Evolutionary conservation across 2,888 invertebrate genomes (phyloP), one percentile per base, ranked within the genome.

Genomic region (Eledone cirrhosa): DNA sequence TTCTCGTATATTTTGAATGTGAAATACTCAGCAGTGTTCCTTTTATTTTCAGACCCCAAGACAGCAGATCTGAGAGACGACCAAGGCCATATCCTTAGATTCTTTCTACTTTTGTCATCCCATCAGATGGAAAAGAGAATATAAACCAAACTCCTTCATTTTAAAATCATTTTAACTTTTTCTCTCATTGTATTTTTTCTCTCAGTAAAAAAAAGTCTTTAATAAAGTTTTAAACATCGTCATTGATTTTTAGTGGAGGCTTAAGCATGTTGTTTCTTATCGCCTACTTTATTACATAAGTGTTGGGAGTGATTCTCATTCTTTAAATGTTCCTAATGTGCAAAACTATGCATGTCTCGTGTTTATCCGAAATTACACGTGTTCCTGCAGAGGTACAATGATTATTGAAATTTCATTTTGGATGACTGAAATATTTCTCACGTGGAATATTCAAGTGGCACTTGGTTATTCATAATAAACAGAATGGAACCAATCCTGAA

Each of bases 1-100:
- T 41, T 41, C 8, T 7, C 33, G 4, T 41, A 41, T 41, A 11
- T 41, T 5, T 41, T 1, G 41, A 41, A 41, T 41, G 11, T 41
- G 41, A 41, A 41, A 1, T 8, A 41, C 41, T 8, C 8, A 8
- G 8, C 11, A 41, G 3, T 59, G 13, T 53, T n/a, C 7, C 5
- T 78, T 24, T 72, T 72, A 31, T 24, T 79, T 76, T 14, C 27
- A 41, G 53, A 41, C 59, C 47, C 47, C 79, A 82, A 78, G 82
- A 83, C 69, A 85, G 85, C 78, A 77, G 87, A 76, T 85, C 84
- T 72, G 87, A 87, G 79, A 82, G 87, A 78, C 81, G 87, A 82
- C 83, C 84, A 33, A 86, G 84, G 80, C 87, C 87, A 27, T 87
- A 87, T 78, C 86, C 76, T 48, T 76, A 76, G 48, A 72, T 19